phyloP scores from a whole-genome alignment of 92 coral and sea anemone species.

The Zoanthus gigantus region DNA sequence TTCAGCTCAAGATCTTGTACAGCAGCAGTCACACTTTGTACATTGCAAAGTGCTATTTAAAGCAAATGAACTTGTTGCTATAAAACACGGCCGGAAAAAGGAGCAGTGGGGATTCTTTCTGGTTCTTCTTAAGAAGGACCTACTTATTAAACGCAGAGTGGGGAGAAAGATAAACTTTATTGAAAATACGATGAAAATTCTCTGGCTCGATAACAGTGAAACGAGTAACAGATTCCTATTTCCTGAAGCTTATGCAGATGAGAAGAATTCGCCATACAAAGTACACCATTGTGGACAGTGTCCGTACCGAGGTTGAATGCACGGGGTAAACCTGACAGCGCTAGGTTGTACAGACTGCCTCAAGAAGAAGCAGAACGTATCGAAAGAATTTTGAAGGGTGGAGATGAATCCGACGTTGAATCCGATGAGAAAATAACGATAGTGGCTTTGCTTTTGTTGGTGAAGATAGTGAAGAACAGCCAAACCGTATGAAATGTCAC shows the following conservation, averaged over 20 bases:
- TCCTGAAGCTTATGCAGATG: conserved; percentile 47
- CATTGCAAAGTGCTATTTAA: neutral
- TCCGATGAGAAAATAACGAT: conserved; percentile 8
- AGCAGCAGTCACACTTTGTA: conserved; percentile 2
- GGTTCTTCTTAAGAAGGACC: conserved; percentile 56
- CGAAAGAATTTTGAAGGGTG: conserved; percentile 58
- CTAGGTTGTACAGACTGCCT: neutral
- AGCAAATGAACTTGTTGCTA: conserved; percentile 54
- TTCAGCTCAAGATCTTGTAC: conserved; percentile 1
- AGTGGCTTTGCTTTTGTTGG: neutral
- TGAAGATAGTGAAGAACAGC: conserved; percentile 12
- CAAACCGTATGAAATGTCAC: neutral
- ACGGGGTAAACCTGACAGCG: neutral
- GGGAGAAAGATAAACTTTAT: conserved; percentile 34
- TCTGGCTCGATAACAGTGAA: conserved; percentile 56
- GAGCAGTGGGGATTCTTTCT: conserved; percentile 61
- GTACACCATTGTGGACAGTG: conserved; percentile 52
- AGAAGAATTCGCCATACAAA: conserved; percentile 46
- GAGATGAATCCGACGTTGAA: conserved; percentile 55
- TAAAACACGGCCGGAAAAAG: conserved; percentile 56
- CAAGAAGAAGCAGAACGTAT: conserved; percentile 53
- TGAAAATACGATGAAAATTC: conserved; percentile 35
- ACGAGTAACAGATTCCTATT: conserved; percentile 43
- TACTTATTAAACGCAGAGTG: conserved; percentile 38
- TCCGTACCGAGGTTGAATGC: neutral